phyloP scores from a whole-genome alignment of 2,113 vertebrate species.

The Zapus hudsonius region DNA sequence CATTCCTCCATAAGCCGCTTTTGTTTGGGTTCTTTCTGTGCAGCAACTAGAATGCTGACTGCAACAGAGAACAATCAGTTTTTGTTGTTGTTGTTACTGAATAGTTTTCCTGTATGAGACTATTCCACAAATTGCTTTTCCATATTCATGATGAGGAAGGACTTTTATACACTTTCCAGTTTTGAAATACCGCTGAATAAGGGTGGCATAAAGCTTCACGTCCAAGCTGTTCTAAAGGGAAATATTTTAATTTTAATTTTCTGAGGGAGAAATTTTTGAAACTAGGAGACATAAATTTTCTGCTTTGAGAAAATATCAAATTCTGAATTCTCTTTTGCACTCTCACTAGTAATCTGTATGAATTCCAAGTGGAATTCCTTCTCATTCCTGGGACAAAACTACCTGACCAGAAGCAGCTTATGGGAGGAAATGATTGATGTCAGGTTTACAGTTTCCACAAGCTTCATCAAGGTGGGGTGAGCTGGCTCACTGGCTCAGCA shows the following conservation, averaged over 20 bases:
- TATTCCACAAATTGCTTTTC: not conserved
- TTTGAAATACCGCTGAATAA: not conserved
- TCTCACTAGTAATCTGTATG: not conserved
- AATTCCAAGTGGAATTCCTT: too few species aligned
- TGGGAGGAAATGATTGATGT: too few species aligned
- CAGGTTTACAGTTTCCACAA: too few species aligned
- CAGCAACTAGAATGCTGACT: too few species aligned
- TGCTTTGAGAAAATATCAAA: not conserved
- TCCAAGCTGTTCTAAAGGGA: not conserved
- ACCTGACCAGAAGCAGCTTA: too few species aligned
- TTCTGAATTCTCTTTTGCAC: not conserved
- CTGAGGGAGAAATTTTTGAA: not conserved
- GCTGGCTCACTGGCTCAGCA: too few species aligned
- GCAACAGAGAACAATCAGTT: too few species aligned
- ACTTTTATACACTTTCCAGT: not conserved
- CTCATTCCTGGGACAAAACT: too few species aligned
- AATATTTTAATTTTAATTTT: not conserved
- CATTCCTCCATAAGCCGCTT: too few species aligned
- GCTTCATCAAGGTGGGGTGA: too few species aligned
- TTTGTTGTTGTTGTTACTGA: not conserved
- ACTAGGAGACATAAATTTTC: not conserved
- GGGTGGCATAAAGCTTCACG: not conserved
- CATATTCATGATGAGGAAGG: not conserved
- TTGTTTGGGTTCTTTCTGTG: too few species aligned
- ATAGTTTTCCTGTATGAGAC: not conserved